Base-by-base conservation (phyloP, 2,888 invertebrate genomes). In the Dryomyza anilis region DNA sequence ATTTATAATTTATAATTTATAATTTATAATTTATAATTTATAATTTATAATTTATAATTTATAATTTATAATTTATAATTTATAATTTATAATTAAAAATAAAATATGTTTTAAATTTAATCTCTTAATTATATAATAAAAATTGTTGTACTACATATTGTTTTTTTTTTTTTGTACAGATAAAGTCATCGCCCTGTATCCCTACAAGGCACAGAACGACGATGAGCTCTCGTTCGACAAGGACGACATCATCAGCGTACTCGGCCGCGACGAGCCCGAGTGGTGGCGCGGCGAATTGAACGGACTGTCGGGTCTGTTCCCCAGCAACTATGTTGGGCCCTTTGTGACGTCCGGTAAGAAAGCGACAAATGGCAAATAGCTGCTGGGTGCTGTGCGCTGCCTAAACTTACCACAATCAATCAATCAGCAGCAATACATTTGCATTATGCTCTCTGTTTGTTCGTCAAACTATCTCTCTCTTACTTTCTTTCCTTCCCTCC, bases 271-370 rank as follows among this genome's bases (percentile, higher is more conserved):
- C 74, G 97, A 97, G 78, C 92, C 93, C n/a, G 93, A 95, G 59
- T 98, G 98, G 98, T 98, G 97, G 97, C 91, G 93, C 81, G 98
- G 98, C 61, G 95, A 96, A 85, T 86, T 94, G 45, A 93, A 94
- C 72, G 95, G 95, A 2, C 87, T 90, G 73, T 91, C 92, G 0
- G 98, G 98, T 7, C 86, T 98, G 59, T 98, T 98, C 82, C 98
- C 98, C 16, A 94, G 96, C 84, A 98, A 97, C 85, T 98, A 98
- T 83, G 97, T 98, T 65, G 87, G 91, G 71, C 89, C 90, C 64
- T 86, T 91, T 74, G 84, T 84, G 62, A 80, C 84, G 71, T 83
- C 84, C 73, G 84, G 84, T 84, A 83, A 83, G 82, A 77, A 76
- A 72, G 62, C 70, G 66, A 60, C 70, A 65, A 78, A 78, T 72